phyloP scores from a whole-genome alignment of 2,113 vertebrate species.

The Onychorhynchus coronatus region DNA sequence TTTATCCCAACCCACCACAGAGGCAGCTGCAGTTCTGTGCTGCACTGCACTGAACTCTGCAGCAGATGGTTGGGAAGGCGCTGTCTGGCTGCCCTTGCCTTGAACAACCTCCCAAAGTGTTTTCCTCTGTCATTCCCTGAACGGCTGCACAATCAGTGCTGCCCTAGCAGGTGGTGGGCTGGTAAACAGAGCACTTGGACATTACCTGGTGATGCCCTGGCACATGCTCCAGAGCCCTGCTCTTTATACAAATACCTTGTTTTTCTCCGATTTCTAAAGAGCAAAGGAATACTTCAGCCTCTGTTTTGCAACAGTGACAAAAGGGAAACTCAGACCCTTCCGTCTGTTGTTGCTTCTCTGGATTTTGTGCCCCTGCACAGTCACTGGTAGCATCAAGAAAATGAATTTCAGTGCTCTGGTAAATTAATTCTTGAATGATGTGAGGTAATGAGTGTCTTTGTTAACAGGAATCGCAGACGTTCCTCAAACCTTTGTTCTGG shows the following conservation, averaged over 20 bases:
- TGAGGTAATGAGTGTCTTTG: neutral
- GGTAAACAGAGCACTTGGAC: conserved; percentile 41
- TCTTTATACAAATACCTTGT: neutral
- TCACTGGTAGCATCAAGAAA: neutral
- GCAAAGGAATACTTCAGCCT: neutral
- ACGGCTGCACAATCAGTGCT: neutral
- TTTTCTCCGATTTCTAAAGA: neutral
- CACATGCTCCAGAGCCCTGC: neutral
- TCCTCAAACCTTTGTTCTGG: neutral
- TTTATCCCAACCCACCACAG: neutral
- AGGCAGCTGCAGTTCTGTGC: neutral
- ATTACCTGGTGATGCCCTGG: neutral
- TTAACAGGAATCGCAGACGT: neutral
- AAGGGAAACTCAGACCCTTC: neutral
- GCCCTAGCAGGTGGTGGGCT: neutral
- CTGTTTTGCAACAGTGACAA: neutral
- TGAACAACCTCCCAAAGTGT: neutral
- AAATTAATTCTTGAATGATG: neutral
- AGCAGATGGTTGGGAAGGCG: neutral
- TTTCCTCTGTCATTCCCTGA: neutral
- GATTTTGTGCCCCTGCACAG: neutral
- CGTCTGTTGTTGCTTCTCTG: neutral
- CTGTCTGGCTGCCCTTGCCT: neutral
- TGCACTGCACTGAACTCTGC: fast-evolving
- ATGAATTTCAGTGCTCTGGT: neutral